A percentile compares a stretch with the other conserved stretches of the same genome.
Evolutionary conservation across 2,888 invertebrate genomes (phyloP).

Genomic region (Lepeophtheirus nordmannii): DNA sequence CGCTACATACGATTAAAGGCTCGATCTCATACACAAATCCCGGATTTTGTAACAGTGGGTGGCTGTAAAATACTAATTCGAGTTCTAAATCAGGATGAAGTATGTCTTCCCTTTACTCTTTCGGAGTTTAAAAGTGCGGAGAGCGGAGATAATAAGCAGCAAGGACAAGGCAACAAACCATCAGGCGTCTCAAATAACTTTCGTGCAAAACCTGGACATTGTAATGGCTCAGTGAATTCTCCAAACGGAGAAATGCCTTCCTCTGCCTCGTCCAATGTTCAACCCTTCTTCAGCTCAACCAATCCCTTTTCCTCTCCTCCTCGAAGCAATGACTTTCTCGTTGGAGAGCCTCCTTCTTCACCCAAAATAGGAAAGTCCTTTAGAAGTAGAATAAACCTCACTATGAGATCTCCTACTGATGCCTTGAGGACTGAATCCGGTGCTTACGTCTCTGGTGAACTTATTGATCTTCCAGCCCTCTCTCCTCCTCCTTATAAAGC

Average conservation of each 20-base stretch:
- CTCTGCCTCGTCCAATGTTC: background rate
- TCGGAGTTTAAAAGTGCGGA: background rate
- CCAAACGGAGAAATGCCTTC: slow-evolving; percentile 16
- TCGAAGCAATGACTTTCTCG: background rate
- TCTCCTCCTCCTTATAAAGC: slow-evolving; percentile 21
- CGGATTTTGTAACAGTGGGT: slow-evolving; percentile 31
- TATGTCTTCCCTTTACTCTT: slow-evolving; percentile 24
- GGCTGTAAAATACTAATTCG: slow-evolving; percentile 32
- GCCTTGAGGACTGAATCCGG: background rate
- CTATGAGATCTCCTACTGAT: background rate
- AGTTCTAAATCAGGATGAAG: slow-evolving; percentile 30
- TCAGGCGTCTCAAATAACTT: background rate
- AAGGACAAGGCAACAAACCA: slow-evolving; percentile 1
- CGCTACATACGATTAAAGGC: slow-evolving; percentile 32
- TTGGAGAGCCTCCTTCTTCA: slow-evolving; percentile 13
- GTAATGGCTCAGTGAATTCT: slow-evolving; percentile 22
- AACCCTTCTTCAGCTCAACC: slow-evolving; percentile 4
- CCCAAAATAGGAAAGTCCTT: slow-evolving; percentile 22
- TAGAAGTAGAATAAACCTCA: slow-evolving; percentile 15
- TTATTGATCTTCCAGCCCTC: slow-evolving; percentile 15
- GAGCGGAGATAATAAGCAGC: background rate
- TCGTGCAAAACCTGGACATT: slow-evolving; percentile 22
- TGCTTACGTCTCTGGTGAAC: slow-evolving; percentile 20
- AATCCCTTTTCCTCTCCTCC: slow-evolving; percentile 6
- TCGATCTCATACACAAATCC: slow-evolving; percentile 28